These are phyloP conservation scores for Drosophila engyochracea DNA, from an alignment of 2,888 invertebrate genomes.

Conservation along the genomic window DNA sequence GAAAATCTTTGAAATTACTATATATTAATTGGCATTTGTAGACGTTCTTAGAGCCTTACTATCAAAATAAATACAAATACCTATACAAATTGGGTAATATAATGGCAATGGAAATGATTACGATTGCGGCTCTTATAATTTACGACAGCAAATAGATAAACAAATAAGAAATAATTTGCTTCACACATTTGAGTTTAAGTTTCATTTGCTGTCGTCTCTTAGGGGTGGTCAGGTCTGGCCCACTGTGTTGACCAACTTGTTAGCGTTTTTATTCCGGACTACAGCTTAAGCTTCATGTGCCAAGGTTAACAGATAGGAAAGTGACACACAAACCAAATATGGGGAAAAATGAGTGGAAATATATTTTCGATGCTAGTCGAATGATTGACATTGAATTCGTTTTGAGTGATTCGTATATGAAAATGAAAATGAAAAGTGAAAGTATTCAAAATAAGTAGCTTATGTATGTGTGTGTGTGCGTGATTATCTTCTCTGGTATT, in stretches of 20 bases:
- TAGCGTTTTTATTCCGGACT: constrained; percentile 25
- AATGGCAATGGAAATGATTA: constrained; percentile 5
- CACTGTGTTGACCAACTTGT: constrained; percentile 35
- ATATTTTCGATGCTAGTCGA: constrained; percentile 11
- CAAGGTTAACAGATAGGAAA: constrained; percentile 53
- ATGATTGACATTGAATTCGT: constrained; percentile 46
- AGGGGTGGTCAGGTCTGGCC: constrained; percentile 38
- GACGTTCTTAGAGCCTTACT: background rate
- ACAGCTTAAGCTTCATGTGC: constrained; percentile 29
- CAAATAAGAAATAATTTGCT: constrained; percentile 17
- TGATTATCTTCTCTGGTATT: constrained; percentile 23
- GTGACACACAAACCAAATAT: constrained; percentile 18
- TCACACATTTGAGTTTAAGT: background rate
- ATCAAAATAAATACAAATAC: background rate
- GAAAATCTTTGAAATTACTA: constrained; percentile 16
- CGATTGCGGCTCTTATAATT: background rate
- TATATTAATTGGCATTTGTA: constrained; percentile 19
- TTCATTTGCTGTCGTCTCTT: constrained; percentile 2
- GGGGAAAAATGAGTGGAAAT: constrained; percentile 5
- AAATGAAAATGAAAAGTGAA: constrained; percentile 45
- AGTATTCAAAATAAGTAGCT: constrained; percentile 20
- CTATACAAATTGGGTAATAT: constrained; percentile 10
- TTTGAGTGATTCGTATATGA: constrained; percentile 13
- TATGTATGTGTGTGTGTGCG: constrained; percentile 44
- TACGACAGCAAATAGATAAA: background rate